A percentile compares a stretch with the other conserved stretches of the same genome.
phyloP scores from a whole-genome alignment of 2,113 vertebrate genomes.

The Aldabrachelys gigantea region DNA sequence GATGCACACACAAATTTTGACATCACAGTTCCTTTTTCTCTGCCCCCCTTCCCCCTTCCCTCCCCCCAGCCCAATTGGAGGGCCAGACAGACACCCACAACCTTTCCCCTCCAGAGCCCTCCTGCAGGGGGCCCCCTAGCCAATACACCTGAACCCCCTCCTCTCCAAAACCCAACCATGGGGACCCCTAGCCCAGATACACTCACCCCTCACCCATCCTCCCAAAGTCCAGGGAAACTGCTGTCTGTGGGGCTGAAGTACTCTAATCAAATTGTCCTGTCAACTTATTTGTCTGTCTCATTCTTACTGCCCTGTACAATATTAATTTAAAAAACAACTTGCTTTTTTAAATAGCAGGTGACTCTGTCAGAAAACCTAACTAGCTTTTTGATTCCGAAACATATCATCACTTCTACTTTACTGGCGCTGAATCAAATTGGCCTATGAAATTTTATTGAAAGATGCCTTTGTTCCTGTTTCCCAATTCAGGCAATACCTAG shows the following conservation, averaged over 20 bases:
- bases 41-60: too few relatives aligned
- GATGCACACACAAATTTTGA: too few relatives aligned
- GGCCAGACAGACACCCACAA: too few relatives aligned
- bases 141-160: too few relatives aligned
- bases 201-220: too few relatives aligned
- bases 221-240: background rate
- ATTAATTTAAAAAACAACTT: background rate
- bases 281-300: background rate
- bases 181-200: too few relatives aligned
- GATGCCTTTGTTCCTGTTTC: background rate
- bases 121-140: too few relatives aligned
- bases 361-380: background rate
- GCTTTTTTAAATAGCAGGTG: background rate
- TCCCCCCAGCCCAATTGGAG: too few relatives aligned
- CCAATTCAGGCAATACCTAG: background rate
- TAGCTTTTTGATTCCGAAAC: background rate
- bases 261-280: background rate
- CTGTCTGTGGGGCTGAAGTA: background rate
- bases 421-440: background rate
- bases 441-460: background rate
- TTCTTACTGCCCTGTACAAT: background rate
- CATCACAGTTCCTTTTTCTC: too few relatives aligned
- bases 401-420: background rate
- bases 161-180: too few relatives aligned
- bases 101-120: too few relatives aligned